Conservation (phyloP, 2,888 invertebrate species). For the Drosophila gaucha region DNA sequence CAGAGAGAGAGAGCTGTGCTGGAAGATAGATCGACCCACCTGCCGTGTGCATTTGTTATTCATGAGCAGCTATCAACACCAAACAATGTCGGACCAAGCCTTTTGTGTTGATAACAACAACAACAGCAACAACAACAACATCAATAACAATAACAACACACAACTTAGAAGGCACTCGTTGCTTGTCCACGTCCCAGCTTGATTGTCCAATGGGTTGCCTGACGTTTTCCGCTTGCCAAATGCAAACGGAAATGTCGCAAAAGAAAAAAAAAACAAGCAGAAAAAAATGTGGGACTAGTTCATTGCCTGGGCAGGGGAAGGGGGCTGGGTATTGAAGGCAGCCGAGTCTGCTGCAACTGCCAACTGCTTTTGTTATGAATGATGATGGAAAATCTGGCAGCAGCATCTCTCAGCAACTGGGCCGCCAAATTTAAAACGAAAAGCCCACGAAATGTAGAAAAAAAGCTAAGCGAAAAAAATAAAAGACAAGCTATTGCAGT, state of each 20-base stretch:
- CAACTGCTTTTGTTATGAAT: slow-evolving; percentile 81
- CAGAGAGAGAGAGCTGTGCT: too few species aligned
- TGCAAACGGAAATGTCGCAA: slow-evolving; percentile 77
- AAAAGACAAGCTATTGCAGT: not conserved
- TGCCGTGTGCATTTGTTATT: slow-evolving; percentile 75
- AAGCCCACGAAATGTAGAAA: slow-evolving; percentile 31
- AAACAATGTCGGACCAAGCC: slow-evolving; percentile 65
- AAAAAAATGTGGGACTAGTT: slow-evolving; percentile 40
- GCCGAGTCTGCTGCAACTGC: slow-evolving; percentile 69
- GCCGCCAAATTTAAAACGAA: slow-evolving; percentile 63
- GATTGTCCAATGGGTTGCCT: slow-evolving; percentile 72
- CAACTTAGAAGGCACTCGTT: slow-evolving; percentile 31
- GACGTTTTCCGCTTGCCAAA: slow-evolving; percentile 78
- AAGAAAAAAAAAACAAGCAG: slow-evolving; percentile 22
- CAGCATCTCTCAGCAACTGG: slow-evolving; percentile 66
- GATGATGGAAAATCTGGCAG: slow-evolving; percentile 79
- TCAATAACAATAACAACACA: slow-evolving; percentile 21
- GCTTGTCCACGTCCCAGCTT: slow-evolving; percentile 58
- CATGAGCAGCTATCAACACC: slow-evolving; percentile 77
- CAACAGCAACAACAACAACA: slow-evolving; percentile 28
- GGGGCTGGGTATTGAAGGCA: slow-evolving; percentile 12
- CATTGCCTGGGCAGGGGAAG: slow-evolving; percentile 26
- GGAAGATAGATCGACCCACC: slow-evolving; percentile 41
- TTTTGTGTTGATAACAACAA: slow-evolving; percentile 62
- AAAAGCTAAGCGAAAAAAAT: slow-evolving; percentile 3